Base-by-base conservation (phyloP, 2,797 vertebrate species). In the Nannoperca obscura region DNA sequence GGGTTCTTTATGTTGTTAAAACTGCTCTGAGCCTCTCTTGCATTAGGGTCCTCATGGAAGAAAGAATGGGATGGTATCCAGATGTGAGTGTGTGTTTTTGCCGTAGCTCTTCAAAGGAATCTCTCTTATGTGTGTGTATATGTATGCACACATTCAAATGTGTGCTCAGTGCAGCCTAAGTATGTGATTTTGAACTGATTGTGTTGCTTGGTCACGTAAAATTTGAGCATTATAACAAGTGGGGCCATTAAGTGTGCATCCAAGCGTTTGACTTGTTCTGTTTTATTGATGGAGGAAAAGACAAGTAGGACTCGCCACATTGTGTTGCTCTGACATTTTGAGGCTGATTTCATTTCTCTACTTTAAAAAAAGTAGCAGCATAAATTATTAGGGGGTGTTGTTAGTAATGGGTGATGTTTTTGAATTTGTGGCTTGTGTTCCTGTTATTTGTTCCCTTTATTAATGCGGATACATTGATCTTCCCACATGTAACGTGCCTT, bases 31-130 rank as follows among this genome's bases (percentile, higher is more conserved):
- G 86, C 63, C 72, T 40, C 74, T 87, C 80, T 92, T 91, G 86
- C 82, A 52, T 93, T 88, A 88, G 89, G 88, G 77, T 90, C 88
- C 88, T 74, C 53, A 57, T 71, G 64, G 66, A 78, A 91, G 90
- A 93, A 91, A 86, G 74, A 76, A 53, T 68, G 67, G 86, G 85
- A 93, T 95, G 93, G 88, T 85, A 87, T 89, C 93, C 94, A 95
- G 93, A 95, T 95, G 94, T 94, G 83, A 80, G 80, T 78, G 80
- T 85, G 80, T 88, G 72, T 83, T 81, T 86, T 63, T 79, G 78
- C 57, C 63, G 73, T 14, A 17, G 71, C 54, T 84, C 85, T 83
- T 88, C 81, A 88, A 86, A 90, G 76, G 72, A 73, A 13, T 74
- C 46, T 71, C 12, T 34, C 36, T 38, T 38, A 38, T 38, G 0